Conservation (phyloP, 1,140 invertebrate genomes). For the Lucilia cuprina region DNA sequence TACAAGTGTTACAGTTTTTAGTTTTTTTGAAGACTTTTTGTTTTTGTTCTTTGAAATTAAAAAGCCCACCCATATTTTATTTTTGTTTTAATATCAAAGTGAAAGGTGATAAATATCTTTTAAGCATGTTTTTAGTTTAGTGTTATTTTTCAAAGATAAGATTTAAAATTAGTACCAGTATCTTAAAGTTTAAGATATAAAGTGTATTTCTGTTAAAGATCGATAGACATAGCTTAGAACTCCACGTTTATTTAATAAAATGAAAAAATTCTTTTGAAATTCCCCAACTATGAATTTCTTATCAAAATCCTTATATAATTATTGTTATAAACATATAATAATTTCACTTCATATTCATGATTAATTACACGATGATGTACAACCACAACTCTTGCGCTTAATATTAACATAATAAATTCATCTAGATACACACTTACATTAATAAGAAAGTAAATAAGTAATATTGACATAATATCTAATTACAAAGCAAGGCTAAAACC, state of each 20-base stretch:
- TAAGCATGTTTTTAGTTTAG: background rate
- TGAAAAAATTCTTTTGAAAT: no score
- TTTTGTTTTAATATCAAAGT: background rate
- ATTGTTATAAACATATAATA: no score
- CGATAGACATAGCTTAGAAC: no score
- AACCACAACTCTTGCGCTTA: no score
- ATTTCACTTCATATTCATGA: background rate
- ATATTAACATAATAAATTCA: background rate
- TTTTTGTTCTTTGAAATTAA: constrained; percentile 4
- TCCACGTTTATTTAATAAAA: no score
- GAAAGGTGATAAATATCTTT: constrained; percentile 22
- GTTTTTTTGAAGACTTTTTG: background rate
- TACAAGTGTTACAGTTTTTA: constrained; percentile 29
- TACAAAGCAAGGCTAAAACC: background rate
- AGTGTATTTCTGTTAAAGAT: no score
- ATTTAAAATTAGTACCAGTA: background rate
- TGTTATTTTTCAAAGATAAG: background rate
- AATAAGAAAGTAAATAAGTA: background rate
- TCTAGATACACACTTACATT: background rate
- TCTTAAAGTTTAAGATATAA: background rate
- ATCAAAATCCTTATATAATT: no score
- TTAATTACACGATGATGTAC: background rate
- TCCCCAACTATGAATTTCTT: no score
- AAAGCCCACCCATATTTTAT: constrained; percentile 12
- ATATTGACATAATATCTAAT: constrained; percentile 15